Base-by-base conservation (phyloP, 2,888 invertebrate species). In the Nasonia oneida region DNA sequence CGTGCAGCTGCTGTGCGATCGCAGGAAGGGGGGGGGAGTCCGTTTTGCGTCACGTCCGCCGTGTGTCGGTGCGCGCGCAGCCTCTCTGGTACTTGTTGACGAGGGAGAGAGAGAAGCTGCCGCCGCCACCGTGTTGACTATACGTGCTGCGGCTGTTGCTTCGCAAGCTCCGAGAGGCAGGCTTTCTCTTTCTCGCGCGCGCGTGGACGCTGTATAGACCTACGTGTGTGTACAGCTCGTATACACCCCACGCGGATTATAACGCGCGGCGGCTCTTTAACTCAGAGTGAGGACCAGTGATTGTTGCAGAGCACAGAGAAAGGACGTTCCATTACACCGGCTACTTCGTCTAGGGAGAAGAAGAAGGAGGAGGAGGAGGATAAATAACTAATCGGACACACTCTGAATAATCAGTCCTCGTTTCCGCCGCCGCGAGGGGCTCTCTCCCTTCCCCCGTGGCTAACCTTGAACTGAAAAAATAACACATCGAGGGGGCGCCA, bases 111-210 rank as follows among this genome's bases (percentile, higher is more conserved):
- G 42, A 83, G 74, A 74, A 61, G 47, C 29, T 70, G 42, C 29
- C 1, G 29, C 71, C 76, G 33, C n/a, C 75, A n/a, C 29, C 67
- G 80, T 53, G 80, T 39, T 29, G 42, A 74, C 74, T 74, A 75
- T 80, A 75, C 80, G 37, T 67, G 79, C 79, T 67, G 67, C 83
- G 84, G 81, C 82, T 86, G 84, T 86, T 84, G 85, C 87, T 83
- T 87, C 87, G 79, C 76, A 74, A 53, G 71, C 70, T 39, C 15
- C 42, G 37, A 47, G 57, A n/a, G 8, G 18, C 23, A 57, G 23
- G 8, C 23, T 18, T 8, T 61, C 57, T 8, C 23, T 53, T 23
- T n/a, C 57, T 53, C 50, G 23, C 70, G 64, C 37, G 67, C 29
- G 29, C 29, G 29, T 29, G 29, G 29, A 29, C 29, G 29, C 29